phyloP scores from a whole-genome alignment of 2,888 invertebrate species.

The Rhagonycha lutea region DNA sequence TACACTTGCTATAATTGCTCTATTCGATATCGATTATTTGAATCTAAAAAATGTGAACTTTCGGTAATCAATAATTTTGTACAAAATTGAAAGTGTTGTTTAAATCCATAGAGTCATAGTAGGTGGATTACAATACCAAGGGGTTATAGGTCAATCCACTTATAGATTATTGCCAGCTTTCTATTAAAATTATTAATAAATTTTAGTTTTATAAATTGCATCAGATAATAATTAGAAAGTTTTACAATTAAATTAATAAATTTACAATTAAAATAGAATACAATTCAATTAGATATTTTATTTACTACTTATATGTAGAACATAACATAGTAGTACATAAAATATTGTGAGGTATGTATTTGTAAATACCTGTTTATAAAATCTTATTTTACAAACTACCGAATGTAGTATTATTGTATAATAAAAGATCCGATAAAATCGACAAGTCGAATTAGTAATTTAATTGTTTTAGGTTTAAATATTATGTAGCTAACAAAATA shows the following conservation, averaged over 20 bases:
- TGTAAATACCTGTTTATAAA: slow-evolving; percentile 37
- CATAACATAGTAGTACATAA: too few species aligned
- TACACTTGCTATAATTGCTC: not conserved
- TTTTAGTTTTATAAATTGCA: slow-evolving; percentile 3
- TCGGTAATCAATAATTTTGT: not conserved
- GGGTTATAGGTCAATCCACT: slow-evolving; percentile 27
- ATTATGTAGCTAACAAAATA: slow-evolving; percentile 21
- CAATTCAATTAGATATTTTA: not conserved
- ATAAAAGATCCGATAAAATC: slow-evolving; percentile 23
- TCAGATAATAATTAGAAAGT: slow-evolving; percentile 14
- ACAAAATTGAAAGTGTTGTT: slow-evolving; percentile 24
- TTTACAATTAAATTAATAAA: not conserved
- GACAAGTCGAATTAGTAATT: slow-evolving; percentile 26
- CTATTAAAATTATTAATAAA: slow-evolving; percentile 20
- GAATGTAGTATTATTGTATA: slow-evolving; percentile 40
- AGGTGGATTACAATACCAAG: slow-evolving; percentile 17
- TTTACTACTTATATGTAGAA: too few species aligned
- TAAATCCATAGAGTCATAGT: slow-evolving; percentile 17
- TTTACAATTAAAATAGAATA: not conserved
- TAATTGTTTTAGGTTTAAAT: slow-evolving; percentile 25
- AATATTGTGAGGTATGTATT: slow-evolving; percentile 9
- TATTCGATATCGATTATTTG: not conserved
- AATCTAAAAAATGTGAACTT: not conserved
- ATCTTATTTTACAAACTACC: slow-evolving; percentile 35
- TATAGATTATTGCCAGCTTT: slow-evolving; percentile 25